Conservation (phyloP, 2,797 vertebrate genomes). For the Alauda arvensis region DNA sequence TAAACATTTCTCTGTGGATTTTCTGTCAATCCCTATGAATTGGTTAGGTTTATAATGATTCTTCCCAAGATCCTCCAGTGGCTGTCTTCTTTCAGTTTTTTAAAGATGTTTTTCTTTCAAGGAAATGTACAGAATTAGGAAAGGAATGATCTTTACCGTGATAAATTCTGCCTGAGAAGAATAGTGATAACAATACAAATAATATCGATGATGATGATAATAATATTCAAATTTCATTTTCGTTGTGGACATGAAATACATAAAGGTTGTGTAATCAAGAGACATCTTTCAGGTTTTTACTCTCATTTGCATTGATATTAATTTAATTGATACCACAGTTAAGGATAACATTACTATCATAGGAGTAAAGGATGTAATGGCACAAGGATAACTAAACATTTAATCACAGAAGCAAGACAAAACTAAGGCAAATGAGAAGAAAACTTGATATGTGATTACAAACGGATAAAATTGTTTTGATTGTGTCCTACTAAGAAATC, state of each 20-base stretch:
- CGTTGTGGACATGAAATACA: not conserved
- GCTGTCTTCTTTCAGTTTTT: not conserved
- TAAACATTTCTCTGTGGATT: not conserved
- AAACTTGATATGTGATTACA: not conserved
- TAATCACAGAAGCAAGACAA: not conserved
- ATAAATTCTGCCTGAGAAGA: not conserved
- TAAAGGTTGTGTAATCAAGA: not conserved
- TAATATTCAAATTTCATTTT: not conserved
- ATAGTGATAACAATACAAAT: not conserved
- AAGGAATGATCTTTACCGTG: not conserved
- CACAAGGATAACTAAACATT: not conserved
- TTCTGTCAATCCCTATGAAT: not conserved
- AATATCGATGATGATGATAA: not conserved
- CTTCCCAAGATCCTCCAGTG: not conserved
- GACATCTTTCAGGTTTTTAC: not conserved
- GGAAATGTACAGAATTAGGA: not conserved
- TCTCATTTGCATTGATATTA: not conserved
- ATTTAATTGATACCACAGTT: not conserved
- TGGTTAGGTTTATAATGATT: constrained; percentile 2
- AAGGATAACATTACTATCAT: not conserved
- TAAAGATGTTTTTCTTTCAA: not conserved
- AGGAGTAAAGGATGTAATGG: not conserved
- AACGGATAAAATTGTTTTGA: not conserved
- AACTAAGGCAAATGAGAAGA: not conserved
- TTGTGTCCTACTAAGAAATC: not conserved